A percentile compares a stretch with the other conserved stretches of the same genome.
phyloP scores from a whole-genome alignment of 2,113 vertebrate genomes.

The Urocolius indicus region DNA sequence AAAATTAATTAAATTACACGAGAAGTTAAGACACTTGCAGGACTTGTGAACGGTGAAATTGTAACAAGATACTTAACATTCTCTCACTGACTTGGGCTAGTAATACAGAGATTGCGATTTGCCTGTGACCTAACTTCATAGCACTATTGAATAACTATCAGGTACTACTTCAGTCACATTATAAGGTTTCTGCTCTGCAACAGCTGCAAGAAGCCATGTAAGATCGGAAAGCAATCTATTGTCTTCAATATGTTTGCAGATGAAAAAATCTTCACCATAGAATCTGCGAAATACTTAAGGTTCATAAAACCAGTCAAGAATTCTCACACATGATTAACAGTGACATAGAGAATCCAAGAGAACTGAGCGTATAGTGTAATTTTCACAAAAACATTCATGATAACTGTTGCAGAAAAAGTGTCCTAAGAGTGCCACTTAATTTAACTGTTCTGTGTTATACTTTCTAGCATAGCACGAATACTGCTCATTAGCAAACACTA shows the following conservation, averaged over 20 bases:
- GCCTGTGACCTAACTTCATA: not conserved
- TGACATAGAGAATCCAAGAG: not conserved
- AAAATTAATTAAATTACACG: fast-evolving
- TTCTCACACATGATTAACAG: not conserved
- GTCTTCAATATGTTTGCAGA: not conserved
- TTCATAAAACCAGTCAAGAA: not conserved
- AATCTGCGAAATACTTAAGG: not conserved
- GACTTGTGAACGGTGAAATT: not conserved
- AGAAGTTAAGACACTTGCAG: not conserved
- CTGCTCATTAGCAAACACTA: not conserved
- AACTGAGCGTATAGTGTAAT: not conserved
- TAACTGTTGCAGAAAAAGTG: not conserved
- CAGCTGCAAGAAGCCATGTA: not conserved
- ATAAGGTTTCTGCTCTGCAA: not conserved
- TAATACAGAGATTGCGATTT: not conserved
- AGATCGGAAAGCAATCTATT: not conserved
- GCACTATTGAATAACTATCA: not conserved
- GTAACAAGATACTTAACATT: not conserved
- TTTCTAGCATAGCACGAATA: not conserved
- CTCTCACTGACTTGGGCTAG: not conserved
- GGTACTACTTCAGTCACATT: not conserved
- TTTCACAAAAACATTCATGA: not conserved
- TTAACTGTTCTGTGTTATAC: not conserved
- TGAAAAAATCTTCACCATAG: not conserved
- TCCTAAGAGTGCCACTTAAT: not conserved